phyloP scores from a whole-genome alignment of 2,797 vertebrate genomes.

The Intellagama lesueurii region DNA sequence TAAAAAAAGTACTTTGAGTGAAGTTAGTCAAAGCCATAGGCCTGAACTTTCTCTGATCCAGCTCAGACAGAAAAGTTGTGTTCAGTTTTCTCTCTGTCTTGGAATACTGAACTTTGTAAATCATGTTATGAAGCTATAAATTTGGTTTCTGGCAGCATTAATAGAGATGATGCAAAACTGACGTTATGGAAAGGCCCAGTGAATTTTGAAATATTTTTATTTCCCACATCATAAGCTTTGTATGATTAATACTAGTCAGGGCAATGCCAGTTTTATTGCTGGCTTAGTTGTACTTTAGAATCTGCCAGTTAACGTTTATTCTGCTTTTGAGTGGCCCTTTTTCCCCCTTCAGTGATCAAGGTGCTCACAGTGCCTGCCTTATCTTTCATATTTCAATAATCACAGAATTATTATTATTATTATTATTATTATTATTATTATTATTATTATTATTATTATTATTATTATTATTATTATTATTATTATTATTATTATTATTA shows the following conservation, averaged over 20 bases:
- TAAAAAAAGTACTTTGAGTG: neutral
- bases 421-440: too few species aligned
- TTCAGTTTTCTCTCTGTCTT: neutral
- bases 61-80: neutral
- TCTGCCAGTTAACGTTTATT: neutral
- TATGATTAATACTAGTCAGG: neutral
- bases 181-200: neutral
- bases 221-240: neutral
- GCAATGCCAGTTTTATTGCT: neutral
- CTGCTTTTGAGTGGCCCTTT: conserved; percentile 32
- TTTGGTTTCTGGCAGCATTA: neutral
- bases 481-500: too few species aligned
- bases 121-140: neutral
- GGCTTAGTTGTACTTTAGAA: neutral
- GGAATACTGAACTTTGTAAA: neutral
- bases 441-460: too few species aligned
- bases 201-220: neutral
- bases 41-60: neutral
- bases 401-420: too few species aligned
- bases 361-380: conserved; percentile 57
- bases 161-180: neutral
- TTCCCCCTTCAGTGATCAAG: conserved; percentile 40
- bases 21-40: neutral
- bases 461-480: too few species aligned
- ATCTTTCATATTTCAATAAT: conserved; percentile 65